Percentiles rank a stretch among this genome's conserved stretches.
Evolutionary conservation across 2,113 vertebrate species (phyloP).

Genomic region (Poecilia latipinna): DNA sequence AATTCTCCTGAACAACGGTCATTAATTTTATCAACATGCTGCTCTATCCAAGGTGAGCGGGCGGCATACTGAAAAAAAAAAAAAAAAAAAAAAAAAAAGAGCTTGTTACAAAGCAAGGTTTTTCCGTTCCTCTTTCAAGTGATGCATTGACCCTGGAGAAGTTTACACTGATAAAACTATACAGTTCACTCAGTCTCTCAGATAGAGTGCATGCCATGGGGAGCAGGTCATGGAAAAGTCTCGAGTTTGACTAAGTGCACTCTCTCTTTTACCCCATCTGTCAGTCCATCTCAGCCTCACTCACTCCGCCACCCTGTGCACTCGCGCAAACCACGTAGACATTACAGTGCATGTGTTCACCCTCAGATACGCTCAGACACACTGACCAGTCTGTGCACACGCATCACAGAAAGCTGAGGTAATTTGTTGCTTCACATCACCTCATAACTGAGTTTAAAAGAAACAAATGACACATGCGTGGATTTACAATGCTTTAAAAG

Average conservation of each 20-base stretch:
- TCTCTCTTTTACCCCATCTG: slow-evolving; percentile 63
- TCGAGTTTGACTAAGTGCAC: slow-evolving; percentile 75
- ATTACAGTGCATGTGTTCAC: slow-evolving; percentile 30
- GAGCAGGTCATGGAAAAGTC: slow-evolving; percentile 81
- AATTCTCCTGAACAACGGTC: slow-evolving; percentile 41
- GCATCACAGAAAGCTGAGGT: slow-evolving; percentile 77
- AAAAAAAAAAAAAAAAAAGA: neutral
- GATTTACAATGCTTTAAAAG: slow-evolving; percentile 73
- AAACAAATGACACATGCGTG: slow-evolving; percentile 70
- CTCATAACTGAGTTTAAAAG: slow-evolving; percentile 63
- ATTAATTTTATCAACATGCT: slow-evolving; percentile 53
- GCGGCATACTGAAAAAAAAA: slow-evolving; percentile 23
- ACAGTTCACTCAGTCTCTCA: slow-evolving; percentile 71
- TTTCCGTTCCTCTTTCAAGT: slow-evolving; percentile 66
- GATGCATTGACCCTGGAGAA: slow-evolving; percentile 73
- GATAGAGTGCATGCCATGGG: slow-evolving; percentile 81
- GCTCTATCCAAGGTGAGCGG: slow-evolving; percentile 52
- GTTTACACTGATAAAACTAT: slow-evolving; percentile 74
- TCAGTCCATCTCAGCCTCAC: slow-evolving; percentile 60
- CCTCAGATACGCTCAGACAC: slow-evolving; percentile 56
- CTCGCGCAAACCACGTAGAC: slow-evolving; percentile 27
- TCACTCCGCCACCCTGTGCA: slow-evolving; percentile 30
- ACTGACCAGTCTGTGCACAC: slow-evolving; percentile 36
- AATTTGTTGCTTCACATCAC: slow-evolving; percentile 68
- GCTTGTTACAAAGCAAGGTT: slow-evolving; percentile 54